Percentiles rank a stretch among this genome's conserved stretches.
These are phyloP conservation scores for Mus caroli DNA, from an alignment of 2,797 vertebrate species.

Conservation along the genomic window DNA sequence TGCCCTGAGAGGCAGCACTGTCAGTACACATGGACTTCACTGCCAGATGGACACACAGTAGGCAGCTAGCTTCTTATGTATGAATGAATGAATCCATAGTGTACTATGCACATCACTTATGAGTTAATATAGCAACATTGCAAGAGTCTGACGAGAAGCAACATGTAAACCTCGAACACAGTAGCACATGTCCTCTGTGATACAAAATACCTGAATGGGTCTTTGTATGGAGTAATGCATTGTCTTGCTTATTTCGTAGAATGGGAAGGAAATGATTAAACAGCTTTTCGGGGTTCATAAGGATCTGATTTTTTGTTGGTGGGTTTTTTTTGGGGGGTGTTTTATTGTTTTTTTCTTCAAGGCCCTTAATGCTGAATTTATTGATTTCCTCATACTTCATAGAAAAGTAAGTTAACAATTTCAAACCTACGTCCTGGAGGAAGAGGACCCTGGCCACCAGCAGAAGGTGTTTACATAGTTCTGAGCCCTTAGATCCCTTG, in stretches of 20 bases:
- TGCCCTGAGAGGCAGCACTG: neutral
- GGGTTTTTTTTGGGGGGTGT: too few species aligned
- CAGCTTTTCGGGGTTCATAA: neutral
- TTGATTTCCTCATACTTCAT: neutral
- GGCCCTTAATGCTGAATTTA: neutral
- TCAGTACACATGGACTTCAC: neutral
- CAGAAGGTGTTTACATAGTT: neutral
- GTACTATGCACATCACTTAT: neutral
- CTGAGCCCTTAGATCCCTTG: neutral
- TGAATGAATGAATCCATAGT: neutral
- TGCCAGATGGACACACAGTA: neutral
- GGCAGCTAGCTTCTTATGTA: neutral
- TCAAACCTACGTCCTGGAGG: neutral
- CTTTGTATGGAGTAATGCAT: neutral
- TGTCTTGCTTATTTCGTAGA: neutral
- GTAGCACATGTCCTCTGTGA: neutral
- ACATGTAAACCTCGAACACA: neutral
- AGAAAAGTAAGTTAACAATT: conserved; percentile 37
- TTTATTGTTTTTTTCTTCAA: neutral
- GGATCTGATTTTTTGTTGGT: neutral
- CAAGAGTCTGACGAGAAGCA: neutral
- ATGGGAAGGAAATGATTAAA: neutral
- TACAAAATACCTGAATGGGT: neutral
- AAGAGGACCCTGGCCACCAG: neutral
- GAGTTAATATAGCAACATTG: neutral